Percentiles rank a stretch among this genome's conserved stretches.
These are phyloP conservation scores for Melanerpes formicivorus DNA, from an alignment of 2,113 vertebrate genomes.

Conservation along the genomic window DNA sequence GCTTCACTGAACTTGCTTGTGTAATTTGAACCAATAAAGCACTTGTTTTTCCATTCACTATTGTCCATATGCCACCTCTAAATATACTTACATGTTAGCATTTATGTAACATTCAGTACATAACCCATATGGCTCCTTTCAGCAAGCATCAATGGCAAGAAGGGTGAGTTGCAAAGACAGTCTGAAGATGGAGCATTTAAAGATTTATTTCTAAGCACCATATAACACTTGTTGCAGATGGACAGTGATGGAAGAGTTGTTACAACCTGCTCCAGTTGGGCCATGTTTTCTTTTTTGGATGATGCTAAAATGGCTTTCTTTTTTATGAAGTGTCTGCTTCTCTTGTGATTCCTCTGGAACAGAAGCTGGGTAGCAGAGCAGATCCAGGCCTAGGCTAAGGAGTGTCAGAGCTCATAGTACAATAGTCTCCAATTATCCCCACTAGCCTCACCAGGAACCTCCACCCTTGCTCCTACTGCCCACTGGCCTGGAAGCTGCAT, in stretches of 20 bases:
- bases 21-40: not conserved
- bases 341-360: not conserved
- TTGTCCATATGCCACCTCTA: conserved; percentile 25
- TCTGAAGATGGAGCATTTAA: not conserved
- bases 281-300: not conserved
- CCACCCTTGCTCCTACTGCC: not conserved
- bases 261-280: not conserved
- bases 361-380: not conserved
- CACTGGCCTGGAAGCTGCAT: not conserved
- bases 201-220: not conserved
- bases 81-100: conserved; percentile 31
- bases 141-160: conserved; percentile 13
- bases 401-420: not conserved
- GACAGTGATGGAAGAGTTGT: not conserved
- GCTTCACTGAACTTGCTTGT: not conserved
- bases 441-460: not conserved
- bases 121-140: conserved; percentile 50
- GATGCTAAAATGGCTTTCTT: not conserved
- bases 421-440: not conserved
- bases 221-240: not conserved
- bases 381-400: not conserved
- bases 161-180: not conserved
- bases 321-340: not conserved
- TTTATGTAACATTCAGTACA: not conserved
- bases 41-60: conserved; percentile 13